Evolutionary conservation across 92 coral and sea anemone species (phyloP), one percentile per base, ranked within the genome.

Genomic region (Phymanthus crucifer): DNA sequence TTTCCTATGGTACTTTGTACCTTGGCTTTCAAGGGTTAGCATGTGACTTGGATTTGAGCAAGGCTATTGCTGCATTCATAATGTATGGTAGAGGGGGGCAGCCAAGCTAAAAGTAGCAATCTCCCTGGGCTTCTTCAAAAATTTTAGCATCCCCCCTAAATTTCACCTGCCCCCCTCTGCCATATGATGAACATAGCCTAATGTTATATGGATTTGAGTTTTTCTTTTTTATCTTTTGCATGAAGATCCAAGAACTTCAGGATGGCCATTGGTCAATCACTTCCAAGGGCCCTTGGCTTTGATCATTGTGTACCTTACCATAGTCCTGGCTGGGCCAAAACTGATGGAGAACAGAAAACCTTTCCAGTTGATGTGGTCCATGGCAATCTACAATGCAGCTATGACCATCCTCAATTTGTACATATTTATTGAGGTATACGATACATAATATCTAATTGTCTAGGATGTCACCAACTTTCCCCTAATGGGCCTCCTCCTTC

Each of bases 211-310:
- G 43, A 38, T 38, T 38, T 43, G 14, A 7, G 48, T 54, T n/a
- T 21, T 21, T 73, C 32, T 17, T 54, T 73, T 73, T 23, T 54
- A 50, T 43, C 21, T 64, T 21, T 14, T 80, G 10, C 46, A 79
- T 37, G 3, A 52, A 94, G 98, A 94, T 78, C 90, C 93, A 46
- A 87, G 98, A 68, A 89, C 93, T 23, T 31, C 79, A 40, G 78
- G 83, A 56, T 93, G 98, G 98, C 84, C 83, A 34, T 83, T 93
- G 56, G 95, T 93, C 13, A 85, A 85, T 19, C 82, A 92, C 65
- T 82, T 93, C 12, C 71, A 74, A 34, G 47, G 70, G 16, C 93
- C 98, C 6, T 29, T 85, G 38, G 19, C 70, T 0, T 45, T 87
- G 56, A 85, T 91, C 17, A 4, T 82, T 33, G 26, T 57, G 3